Evolutionary conservation across 2,888 invertebrate genomes (phyloP).

Genomic region (Mantis religiosa): DNA sequence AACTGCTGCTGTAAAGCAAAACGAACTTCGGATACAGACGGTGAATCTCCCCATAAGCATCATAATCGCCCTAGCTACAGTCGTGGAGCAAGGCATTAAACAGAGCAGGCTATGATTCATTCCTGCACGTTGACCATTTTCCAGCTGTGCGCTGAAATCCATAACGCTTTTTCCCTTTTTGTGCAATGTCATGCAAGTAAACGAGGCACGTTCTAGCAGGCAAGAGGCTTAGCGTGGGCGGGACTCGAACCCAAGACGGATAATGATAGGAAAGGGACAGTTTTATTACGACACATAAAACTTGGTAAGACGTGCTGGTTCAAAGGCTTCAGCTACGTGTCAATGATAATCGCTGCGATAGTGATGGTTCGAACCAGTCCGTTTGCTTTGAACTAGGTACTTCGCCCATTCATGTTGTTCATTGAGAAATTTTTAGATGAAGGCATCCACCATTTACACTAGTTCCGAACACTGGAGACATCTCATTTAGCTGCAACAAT

Average conservation of each 20-base stretch:
- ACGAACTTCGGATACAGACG: background rate
- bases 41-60: background rate
- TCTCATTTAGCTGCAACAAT: no score
- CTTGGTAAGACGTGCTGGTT: background rate
- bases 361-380: no score
- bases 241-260: background rate
- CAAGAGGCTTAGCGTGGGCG: background rate
- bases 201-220: background rate
- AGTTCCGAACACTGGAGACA: no score
- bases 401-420: no score
- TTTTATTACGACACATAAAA: background rate
- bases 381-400: no score
- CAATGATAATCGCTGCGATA: background rate
- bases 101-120: background rate
- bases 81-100: background rate
- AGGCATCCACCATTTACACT: no score
- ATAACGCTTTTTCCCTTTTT: background rate
- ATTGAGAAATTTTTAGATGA: no score
- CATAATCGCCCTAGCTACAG: background rate
- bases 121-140: background rate
- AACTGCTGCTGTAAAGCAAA: background rate
- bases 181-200: background rate
- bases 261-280: background rate
- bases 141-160: background rate
- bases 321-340: background rate